Percentiles rank a stretch among this genome's conserved stretches.
These are phyloP conservation scores for Hyposmocoma kahamanoa DNA, from an alignment of 1,140 invertebrate genomes.

Conservation along the genomic window DNA sequence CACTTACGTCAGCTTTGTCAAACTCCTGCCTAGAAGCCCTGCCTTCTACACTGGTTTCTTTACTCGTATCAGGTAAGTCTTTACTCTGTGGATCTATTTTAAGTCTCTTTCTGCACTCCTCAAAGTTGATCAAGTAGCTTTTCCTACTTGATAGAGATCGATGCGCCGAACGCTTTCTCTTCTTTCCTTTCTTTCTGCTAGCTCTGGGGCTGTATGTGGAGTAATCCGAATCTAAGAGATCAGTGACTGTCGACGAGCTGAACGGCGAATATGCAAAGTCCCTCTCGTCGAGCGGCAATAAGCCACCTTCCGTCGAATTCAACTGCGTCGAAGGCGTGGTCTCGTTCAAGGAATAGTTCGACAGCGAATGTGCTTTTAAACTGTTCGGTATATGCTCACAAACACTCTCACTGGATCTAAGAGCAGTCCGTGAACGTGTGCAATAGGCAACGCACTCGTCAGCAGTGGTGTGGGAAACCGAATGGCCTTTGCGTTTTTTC, in stretches of 20 bases:
- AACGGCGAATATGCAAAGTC: slow-evolving; percentile 72
- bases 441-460: slow-evolving; percentile 62
- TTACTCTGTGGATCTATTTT: slow-evolving; percentile 49
- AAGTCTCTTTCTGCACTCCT: slow-evolving; percentile 54
- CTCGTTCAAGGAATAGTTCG: slow-evolving; percentile 25
- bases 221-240: slow-evolving; percentile 67
- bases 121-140: slow-evolving; percentile 44
- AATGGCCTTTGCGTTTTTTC: slow-evolving; percentile 52
- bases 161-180: slow-evolving; percentile 59
- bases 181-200: slow-evolving; percentile 56
- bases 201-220: slow-evolving; percentile 67
- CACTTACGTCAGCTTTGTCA: slow-evolving; percentile 26
- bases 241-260: slow-evolving; percentile 67
- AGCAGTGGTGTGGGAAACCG: slow-evolving; percentile 30
- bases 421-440: slow-evolving; percentile 67
- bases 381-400: slow-evolving; percentile 47
- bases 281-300: slow-evolving; percentile 67
- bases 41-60: slow-evolving; percentile 21
- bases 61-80: slow-evolving; percentile 32
- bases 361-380: slow-evolving; percentile 33
- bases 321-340: slow-evolving; percentile 33
- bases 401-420: slow-evolving; percentile 58
- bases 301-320: slow-evolving; percentile 49
- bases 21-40: slow-evolving; percentile 36
- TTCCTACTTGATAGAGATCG: slow-evolving; percentile 55